Evolutionary conservation across 2,888 invertebrate species (phyloP), one percentile per base, ranked within the genome.

Genomic region (Zaprionus obscuricornis): DNA sequence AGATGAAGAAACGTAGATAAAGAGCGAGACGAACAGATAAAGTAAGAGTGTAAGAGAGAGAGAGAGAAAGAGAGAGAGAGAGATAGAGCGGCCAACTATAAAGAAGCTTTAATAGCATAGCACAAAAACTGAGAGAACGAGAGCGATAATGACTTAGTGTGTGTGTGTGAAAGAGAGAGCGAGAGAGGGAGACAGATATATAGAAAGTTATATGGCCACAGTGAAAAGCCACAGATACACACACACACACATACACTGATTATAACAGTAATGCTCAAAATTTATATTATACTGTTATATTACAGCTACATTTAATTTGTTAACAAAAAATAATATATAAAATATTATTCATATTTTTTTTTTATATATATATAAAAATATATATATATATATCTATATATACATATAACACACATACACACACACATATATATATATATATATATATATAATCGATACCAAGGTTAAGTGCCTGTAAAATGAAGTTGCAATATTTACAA

Each of bases 401-500:
- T 14, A 31, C 13, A 13, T 31, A 5, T n/a, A n/a, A n/a, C n/a
- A n/a, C 14, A 31, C 14, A 14, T 27, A n/a, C 36, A 16, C 31
- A 22, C 18, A 42, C 34, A 54, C 7, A 10, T 50, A 45, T n/a
- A n/a, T n/a, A n/a, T 31, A 31, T 31, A 14, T 27, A n/a, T 39
- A 16, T 36, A 22, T 22, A 42, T 39, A 54, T 8, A 10, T 50
- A 45, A 46, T 29, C 31, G 14, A 42, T 57, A 54, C 33, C 56
- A 85, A 64, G 82, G 58, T 79, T 66, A 81, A 85, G 79, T 81
- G 79, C 79, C 79, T 79, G 79, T 71, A 56, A 59, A 51, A 50
- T 39, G 31, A 60, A 49, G 79, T 78, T 81, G 86, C 79, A 81
- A 81, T 81, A 85, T 81, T 83, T 85, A 85, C 79, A 57, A 58